Conservation (phyloP, 2,797 vertebrate genomes). For the Enteromius radiatus region DNA sequence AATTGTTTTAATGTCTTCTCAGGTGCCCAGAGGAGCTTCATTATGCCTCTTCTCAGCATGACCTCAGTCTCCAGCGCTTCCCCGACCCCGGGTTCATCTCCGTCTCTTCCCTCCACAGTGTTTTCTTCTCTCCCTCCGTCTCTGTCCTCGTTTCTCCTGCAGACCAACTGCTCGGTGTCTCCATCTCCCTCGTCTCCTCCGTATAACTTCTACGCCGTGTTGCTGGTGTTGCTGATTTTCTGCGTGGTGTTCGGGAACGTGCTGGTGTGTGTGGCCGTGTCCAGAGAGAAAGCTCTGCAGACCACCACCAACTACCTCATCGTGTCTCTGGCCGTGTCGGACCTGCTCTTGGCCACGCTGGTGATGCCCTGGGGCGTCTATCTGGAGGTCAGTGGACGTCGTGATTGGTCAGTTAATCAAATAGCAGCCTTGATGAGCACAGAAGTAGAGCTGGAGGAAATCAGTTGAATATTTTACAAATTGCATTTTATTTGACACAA, state of each 20-base stretch:
- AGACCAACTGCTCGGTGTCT: slow-evolving; percentile 71
- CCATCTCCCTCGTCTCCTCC: slow-evolving; percentile 67
- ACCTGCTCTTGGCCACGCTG: slow-evolving; percentile 78
- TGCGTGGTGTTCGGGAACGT: slow-evolving; percentile 81
- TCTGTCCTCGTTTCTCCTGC: slow-evolving; percentile 43
- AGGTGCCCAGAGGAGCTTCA: slow-evolving; percentile 52
- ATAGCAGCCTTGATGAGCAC: not conserved
- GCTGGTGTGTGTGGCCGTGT: slow-evolving; percentile 78
- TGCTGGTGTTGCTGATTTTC: slow-evolving; percentile 79
- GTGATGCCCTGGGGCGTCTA: slow-evolving; percentile 83
- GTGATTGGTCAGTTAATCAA: no score
- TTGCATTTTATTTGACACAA: no score
- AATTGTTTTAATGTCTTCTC: not conserved
- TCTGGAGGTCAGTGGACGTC: slow-evolving; percentile 69
- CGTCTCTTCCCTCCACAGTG: not conserved
- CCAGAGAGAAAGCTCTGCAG: slow-evolving; percentile 76
- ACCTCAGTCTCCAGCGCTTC: slow-evolving; percentile 59
- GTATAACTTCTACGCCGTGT: slow-evolving; percentile 81
- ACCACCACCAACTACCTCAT: slow-evolving; percentile 84
- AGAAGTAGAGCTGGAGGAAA: not conserved
- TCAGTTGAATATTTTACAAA: no score
- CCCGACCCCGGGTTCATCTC: slow-evolving; percentile 45
- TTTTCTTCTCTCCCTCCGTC: slow-evolving; percentile 49
- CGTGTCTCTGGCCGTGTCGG: slow-evolving; percentile 79
- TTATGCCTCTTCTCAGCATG: slow-evolving; percentile 70